phyloP scores from a whole-genome alignment of 1,140 invertebrate species.

The Propsilocerus akamusi region DNA sequence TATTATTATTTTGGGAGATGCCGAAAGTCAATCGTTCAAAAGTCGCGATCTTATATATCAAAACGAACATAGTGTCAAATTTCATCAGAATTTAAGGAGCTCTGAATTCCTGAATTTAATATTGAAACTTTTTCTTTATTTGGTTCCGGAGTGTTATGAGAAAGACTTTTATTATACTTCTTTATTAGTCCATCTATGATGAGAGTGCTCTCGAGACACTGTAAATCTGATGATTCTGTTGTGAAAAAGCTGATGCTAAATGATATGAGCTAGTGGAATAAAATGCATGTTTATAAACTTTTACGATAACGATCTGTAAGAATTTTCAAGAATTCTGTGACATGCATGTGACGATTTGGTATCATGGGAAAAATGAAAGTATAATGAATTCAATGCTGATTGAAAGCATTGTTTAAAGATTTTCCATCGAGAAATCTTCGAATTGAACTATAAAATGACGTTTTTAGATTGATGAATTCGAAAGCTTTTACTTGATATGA shows the following conservation, averaged over 20 bases:
- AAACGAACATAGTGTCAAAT: no score
- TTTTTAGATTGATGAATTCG: neutral
- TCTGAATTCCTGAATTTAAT: no score
- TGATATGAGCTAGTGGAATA: constrained; percentile 1
- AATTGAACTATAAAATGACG: neutral
- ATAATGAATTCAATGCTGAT: neutral
- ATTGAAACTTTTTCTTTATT: no score
- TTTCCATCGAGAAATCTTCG: neutral
- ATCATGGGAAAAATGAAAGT: neutral
- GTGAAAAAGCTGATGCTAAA: no score
- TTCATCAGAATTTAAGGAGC: no score
- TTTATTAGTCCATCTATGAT: no score
- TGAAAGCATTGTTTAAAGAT: neutral
- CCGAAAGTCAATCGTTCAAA: neutral
- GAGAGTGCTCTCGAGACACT: no score
- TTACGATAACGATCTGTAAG: neutral
- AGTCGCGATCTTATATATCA: no score
- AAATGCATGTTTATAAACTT: neutral
- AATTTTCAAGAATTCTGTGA: neutral
- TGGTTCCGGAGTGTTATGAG: no score
- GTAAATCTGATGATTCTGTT: no score
- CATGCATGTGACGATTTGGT: neutral
- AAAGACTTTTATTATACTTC: no score
- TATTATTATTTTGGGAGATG: neutral
- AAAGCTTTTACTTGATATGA: neutral